Evolutionary conservation across 2,797 vertebrate genomes (phyloP).

Genomic region (Hypotaenidia philippensis): DNA sequence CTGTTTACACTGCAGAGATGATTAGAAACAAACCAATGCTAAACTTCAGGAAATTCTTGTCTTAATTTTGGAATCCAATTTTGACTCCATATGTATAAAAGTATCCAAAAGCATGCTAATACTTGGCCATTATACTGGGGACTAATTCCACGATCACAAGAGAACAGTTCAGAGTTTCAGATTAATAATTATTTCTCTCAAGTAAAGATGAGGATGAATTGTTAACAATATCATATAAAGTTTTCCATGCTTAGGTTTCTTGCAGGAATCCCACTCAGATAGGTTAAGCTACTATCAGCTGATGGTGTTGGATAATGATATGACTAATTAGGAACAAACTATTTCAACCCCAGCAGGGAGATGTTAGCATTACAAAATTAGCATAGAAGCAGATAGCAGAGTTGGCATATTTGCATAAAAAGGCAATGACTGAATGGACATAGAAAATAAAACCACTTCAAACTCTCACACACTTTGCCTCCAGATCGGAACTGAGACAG

Average conservation of each 20-base stretch:
- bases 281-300: background rate
- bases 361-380: background rate
- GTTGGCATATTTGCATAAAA: background rate
- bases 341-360: background rate
- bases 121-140: background rate
- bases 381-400: background rate
- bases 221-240: background rate
- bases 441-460: background rate
- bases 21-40: conserved; percentile 4
- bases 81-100: background rate
- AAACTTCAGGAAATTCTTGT: conserved; percentile 2
- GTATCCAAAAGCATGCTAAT: background rate
- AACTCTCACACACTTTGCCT: background rate
- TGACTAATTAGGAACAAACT: background rate
- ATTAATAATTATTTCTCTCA: background rate
- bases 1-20: conserved; percentile 15
- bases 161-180: background rate
- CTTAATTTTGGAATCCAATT: background rate
- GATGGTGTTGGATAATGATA: background rate
- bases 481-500: background rate
- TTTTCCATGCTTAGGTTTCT: background rate
- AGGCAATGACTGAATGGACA: background rate
- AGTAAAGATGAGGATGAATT: background rate
- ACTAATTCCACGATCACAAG: background rate
- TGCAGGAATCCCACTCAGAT: background rate